Conservation (phyloP, 2,888 invertebrate species). For the Mythimna pallens region DNA sequence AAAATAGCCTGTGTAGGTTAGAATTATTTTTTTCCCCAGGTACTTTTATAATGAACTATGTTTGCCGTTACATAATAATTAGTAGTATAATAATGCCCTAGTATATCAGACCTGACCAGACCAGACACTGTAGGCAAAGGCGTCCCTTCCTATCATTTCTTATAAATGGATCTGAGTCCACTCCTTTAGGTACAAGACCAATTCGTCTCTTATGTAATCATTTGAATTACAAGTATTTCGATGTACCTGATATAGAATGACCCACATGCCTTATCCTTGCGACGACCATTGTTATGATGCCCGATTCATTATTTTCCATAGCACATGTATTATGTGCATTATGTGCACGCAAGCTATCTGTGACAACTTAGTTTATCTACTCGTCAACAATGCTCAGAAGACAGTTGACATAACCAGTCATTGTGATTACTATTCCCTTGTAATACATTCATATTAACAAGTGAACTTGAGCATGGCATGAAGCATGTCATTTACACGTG, state of each 20-base stretch:
- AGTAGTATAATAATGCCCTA: too few relatives aligned
- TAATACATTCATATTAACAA: slow-evolving; percentile 14
- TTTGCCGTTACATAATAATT: too few relatives aligned
- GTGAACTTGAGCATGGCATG: slow-evolving; percentile 1
- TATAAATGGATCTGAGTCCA: too few relatives aligned
- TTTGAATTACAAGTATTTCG: not conserved
- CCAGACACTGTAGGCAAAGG: too few relatives aligned
- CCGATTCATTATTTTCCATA: not conserved
- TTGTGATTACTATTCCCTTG: slow-evolving; percentile 10
- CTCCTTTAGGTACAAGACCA: too few relatives aligned
- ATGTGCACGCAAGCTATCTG: slow-evolving; percentile 4
- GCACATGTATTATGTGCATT: not conserved
- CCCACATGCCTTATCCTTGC: not conserved
- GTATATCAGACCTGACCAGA: too few relatives aligned
- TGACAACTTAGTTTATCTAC: not conserved
- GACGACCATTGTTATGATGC: not conserved
- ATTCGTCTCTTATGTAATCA: not conserved
- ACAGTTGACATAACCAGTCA: not conserved
- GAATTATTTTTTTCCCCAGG: too few relatives aligned
- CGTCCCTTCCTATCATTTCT: too few relatives aligned
- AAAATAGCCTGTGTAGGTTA: too few relatives aligned
- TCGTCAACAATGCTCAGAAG: not conserved
- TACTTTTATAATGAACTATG: too few relatives aligned
- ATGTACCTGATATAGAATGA: not conserved
- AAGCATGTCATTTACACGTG: too few relatives aligned